Percentiles rank a stretch among this genome's conserved stretches.
phyloP scores from a whole-genome alignment of 2,797 vertebrate species.

The Garrulus glandarius region DNA sequence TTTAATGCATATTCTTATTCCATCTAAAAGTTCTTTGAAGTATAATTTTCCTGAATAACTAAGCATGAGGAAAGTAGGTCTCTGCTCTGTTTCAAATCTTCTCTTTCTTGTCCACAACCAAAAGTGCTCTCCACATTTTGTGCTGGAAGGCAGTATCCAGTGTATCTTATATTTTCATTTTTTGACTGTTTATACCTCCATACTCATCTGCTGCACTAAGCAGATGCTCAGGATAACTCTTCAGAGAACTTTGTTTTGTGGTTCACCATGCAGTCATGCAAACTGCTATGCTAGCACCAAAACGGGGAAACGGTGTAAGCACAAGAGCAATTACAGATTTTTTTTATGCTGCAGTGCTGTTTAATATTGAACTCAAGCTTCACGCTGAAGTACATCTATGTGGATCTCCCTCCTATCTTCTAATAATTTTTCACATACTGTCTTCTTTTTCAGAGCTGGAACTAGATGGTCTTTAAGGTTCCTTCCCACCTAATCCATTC shows the following conservation, averaged over 20 bases:
- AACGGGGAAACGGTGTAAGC: background rate
- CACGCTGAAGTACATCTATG: background rate
- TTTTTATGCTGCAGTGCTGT: background rate
- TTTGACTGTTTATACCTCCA: background rate
- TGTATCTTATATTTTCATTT: background rate
- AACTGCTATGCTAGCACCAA: background rate
- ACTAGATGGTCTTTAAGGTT: background rate
- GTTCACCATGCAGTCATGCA: background rate
- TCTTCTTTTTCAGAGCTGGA: background rate
- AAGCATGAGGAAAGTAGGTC: background rate
- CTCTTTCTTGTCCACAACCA: background rate
- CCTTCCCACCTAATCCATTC: background rate
- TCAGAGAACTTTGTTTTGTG: background rate
- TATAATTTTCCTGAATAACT: background rate
- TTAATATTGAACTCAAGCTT: background rate
- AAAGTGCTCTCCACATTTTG: background rate
- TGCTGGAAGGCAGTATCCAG: background rate
- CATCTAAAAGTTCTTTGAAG: background rate
- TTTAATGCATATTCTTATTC: background rate
- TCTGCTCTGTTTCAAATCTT: background rate
- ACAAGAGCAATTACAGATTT: background rate
- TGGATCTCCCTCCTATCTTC: background rate
- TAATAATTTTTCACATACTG: background rate
- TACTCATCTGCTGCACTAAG: background rate
- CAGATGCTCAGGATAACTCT: background rate